Conservation (phyloP, 2,797 vertebrate genomes). For the Hydrophis major region DNA sequence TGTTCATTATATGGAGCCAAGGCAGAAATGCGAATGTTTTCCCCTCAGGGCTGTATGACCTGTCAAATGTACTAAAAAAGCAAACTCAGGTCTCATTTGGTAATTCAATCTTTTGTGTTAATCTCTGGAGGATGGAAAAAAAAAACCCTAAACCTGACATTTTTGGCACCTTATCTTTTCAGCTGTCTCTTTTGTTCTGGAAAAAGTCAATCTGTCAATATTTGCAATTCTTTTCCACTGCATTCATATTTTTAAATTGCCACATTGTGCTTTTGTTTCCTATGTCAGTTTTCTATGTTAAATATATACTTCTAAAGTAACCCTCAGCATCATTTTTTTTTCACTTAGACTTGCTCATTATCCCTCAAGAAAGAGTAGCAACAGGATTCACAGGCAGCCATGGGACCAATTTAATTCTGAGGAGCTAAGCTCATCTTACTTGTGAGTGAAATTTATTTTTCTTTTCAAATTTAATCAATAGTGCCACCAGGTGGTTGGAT, state of each 20-base stretch:
- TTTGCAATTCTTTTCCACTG: background rate
- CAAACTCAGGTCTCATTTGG: background rate
- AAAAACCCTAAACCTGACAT: background rate
- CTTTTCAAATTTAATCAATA: slow-evolving; percentile 68
- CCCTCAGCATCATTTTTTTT: slow-evolving; percentile 30
- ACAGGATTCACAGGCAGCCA: slow-evolving; percentile 12
- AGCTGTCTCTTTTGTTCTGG: background rate
- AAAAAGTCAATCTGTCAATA: background rate
- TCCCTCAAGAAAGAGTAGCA: slow-evolving; percentile 15
- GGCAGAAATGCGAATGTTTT: background rate
- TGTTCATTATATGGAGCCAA: background rate
- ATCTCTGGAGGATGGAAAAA: background rate
- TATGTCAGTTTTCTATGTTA: background rate
- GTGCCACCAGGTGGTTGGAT: slow-evolving; percentile 71
- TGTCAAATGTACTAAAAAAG: background rate
- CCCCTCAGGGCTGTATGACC: background rate
- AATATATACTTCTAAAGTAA: slow-evolving; percentile 34
- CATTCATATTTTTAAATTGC: background rate
- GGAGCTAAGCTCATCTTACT: background rate
- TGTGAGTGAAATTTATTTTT: background rate
- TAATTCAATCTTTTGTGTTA: background rate
- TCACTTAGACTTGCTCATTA: slow-evolving; percentile 14
- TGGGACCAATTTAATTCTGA: slow-evolving; percentile 31
- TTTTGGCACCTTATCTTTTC: slow-evolving; percentile 11
- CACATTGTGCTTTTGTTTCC: slow-evolving; percentile 12